Base-by-base conservation (phyloP, 2,888 invertebrate species). In the Achlya flavicornis region DNA sequence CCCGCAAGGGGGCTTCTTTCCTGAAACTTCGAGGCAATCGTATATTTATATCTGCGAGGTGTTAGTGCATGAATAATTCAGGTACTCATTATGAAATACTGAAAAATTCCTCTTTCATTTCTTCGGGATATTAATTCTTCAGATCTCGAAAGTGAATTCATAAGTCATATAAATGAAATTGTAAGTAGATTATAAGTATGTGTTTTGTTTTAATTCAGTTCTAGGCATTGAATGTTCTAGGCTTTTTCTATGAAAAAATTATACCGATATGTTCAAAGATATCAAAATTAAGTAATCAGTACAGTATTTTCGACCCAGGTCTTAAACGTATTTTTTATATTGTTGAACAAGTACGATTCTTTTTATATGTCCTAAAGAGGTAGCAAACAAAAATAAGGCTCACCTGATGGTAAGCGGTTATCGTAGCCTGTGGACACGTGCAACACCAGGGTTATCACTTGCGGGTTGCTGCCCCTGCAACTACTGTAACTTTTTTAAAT, bases 51-150 rank as follows among this genome's bases (percentile, higher is more conserved):
- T 66, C 69, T 57, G 58, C 60, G 64, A 61, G 64, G 68, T 73
- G 70, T 69, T 68, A 70, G 62, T 63, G 62, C 65, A 77, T 81
- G 79, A 81, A 81, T 81, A 66, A 81, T 81, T 81, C 80, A 79
- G 64, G 66, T 66, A 70, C 74, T 79, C 77, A 79, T 78, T 76
- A 75, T 64, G 64, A 67, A 66, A 71, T 72, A 75, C 70, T 66
- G 67, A 73, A 74, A 78, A 74, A 73, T 4, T 69, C 64, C 69
- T 64, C 61, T 64, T 64, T 66, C 71, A 65, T 72, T 75, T 69
- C 63, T 63, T 38, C 66, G 69, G 78, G 75, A 79, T 78, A 81
- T 79, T 66, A 78, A 77, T 73, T 73, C 71, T 75, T 72, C 62
- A 72, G 57, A 63, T 65, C 64, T 65, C 64, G 63, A 68, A 71